Evolutionary conservation across 2,113 vertebrate species (phyloP).

Genomic region (Chaetops frenatus): DNA sequence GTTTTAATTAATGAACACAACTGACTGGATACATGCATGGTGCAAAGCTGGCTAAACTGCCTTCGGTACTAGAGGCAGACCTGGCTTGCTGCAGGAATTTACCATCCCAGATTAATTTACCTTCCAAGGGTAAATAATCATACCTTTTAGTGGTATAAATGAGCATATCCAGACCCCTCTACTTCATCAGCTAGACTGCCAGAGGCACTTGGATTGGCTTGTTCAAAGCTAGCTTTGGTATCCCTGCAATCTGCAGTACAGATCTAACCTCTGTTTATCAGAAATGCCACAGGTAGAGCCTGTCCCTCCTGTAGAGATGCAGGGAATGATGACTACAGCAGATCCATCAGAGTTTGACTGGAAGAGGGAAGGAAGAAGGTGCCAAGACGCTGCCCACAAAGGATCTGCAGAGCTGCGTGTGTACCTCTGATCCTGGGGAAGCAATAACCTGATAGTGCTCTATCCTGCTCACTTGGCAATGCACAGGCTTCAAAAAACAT

Average conservation of each 20-base stretch:
- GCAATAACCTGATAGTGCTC: neutral
- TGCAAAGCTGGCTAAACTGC: neutral
- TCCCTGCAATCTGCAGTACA: neutral
- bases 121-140: neutral
- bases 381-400: fast-evolving
- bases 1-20: neutral
- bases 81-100: neutral
- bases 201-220: neutral
- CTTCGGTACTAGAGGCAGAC: neutral
- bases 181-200: neutral
- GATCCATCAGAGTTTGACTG: fast-evolving
- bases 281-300: neutral
- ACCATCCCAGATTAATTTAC: neutral
- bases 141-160: neutral
- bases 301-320: fast-evolving
- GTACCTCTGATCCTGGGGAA: neutral
- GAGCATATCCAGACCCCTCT: neutral
- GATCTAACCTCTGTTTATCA: neutral
- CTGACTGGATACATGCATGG: neutral
- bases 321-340: neutral
- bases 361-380: neutral
- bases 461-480: neutral
- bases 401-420: neutral
- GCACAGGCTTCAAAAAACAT: neutral
- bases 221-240: neutral